These are phyloP conservation scores for Thereva nobilitata DNA, from an alignment of 2,888 invertebrate species.

Conservation along the genomic window DNA sequence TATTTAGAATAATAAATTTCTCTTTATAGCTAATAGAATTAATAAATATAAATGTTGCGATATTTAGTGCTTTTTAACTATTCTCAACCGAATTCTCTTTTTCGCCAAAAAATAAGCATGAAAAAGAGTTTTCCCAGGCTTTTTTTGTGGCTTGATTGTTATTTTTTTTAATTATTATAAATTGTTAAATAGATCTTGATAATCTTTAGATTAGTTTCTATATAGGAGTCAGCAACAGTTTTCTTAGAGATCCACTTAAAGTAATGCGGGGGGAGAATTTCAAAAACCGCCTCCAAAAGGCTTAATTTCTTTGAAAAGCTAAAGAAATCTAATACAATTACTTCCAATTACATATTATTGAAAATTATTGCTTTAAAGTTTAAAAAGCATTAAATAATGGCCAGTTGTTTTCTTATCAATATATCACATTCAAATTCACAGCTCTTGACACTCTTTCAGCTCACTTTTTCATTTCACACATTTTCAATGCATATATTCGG, in stretches of 20 bases:
- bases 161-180: too few species aligned
- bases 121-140: constrained; percentile 1
- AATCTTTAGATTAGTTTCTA: not conserved
- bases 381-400: constrained; percentile 43
- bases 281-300: constrained; percentile 38
- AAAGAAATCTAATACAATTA: constrained; percentile 13
- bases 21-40: not conserved
- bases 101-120: not conserved
- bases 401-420: not conserved
- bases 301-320: constrained; percentile 1
- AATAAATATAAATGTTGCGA: constrained; percentile 7
- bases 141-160: not conserved
- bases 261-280: constrained; percentile 13
- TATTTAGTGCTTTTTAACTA: constrained; percentile 43
- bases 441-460: not conserved
- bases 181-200: too few species aligned
- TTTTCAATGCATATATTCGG: not conserved
- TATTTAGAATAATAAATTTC: constrained; percentile 10
- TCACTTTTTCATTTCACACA: not conserved
- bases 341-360: constrained; percentile 15
- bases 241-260: not conserved
- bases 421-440: constrained; percentile 10
- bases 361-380: constrained; percentile 23
- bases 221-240: not conserved
- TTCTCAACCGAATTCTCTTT: constrained; percentile 1